Percentiles rank a stretch among this genome's conserved stretches.
Evolutionary conservation across 2,113 vertebrate genomes (phyloP).

Genomic region (Sciurus niger): DNA sequence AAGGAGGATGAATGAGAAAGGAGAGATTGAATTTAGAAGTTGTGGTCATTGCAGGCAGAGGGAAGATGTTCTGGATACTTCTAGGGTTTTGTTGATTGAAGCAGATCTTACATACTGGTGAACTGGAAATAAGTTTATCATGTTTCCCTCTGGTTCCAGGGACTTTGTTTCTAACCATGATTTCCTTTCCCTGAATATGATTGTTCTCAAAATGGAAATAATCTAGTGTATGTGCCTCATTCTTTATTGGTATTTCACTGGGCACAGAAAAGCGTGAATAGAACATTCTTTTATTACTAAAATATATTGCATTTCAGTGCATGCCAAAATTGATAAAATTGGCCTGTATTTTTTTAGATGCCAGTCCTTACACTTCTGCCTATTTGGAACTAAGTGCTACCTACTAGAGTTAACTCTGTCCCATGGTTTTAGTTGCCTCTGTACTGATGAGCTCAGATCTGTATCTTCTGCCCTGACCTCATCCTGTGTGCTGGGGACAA

Average conservation of each 20-base stretch:
- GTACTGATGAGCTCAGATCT: neutral
- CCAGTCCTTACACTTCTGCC: neutral
- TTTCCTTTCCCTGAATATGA: neutral
- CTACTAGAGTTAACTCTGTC: neutral
- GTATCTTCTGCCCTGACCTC: neutral
- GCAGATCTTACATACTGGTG: neutral
- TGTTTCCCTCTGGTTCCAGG: neutral
- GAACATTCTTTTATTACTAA: neutral
- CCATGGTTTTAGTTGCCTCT: neutral
- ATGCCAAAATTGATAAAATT: neutral
- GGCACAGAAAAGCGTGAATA: neutral
- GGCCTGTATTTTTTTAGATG: neutral
- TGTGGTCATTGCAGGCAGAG: neutral
- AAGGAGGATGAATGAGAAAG: neutral
- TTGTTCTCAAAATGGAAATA: slow-evolving; percentile 20
- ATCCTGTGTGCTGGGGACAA: neutral
- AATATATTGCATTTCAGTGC: neutral
- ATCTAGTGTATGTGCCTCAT: neutral
- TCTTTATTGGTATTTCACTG: neutral
- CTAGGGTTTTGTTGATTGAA: neutral
- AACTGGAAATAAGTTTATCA: neutral
- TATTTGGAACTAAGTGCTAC: neutral
- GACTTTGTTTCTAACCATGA: neutral
- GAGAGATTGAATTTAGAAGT: neutral
- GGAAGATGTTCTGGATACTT: neutral